Evolutionary conservation across 2,888 invertebrate genomes (phyloP).

Genomic region (Mesodorylaimus sp.): DNA sequence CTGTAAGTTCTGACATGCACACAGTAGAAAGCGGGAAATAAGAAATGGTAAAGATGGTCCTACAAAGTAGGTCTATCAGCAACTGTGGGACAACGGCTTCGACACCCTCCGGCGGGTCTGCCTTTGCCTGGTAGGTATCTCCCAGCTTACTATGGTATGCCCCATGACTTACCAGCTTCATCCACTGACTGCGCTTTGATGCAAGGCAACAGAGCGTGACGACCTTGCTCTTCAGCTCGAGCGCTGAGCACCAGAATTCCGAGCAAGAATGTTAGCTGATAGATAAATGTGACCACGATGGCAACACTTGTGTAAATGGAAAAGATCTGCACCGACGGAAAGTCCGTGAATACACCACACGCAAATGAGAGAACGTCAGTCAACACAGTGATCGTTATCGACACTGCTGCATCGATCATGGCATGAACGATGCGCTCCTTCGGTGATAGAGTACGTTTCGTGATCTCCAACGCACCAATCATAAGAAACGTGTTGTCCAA

Average conservation of each 20-base stretch:
- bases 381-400: slow-evolving; percentile 79
- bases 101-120: too few species aligned
- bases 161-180: slow-evolving; percentile 1
- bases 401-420: slow-evolving; percentile 77
- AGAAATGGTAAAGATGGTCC: too few species aligned
- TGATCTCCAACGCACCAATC: slow-evolving; percentile 80
- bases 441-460: slow-evolving; percentile 44
- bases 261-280: slow-evolving; percentile 28
- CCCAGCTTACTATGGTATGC: too few species aligned
- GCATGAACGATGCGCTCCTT: slow-evolving; percentile 68
- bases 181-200: background rate
- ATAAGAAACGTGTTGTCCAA: slow-evolving; percentile 93
- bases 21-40: too few species aligned
- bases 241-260: slow-evolving; percentile 40
- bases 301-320: slow-evolving; percentile 57
- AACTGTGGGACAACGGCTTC: too few species aligned
- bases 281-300: slow-evolving; percentile 24
- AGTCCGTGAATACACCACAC: slow-evolving; percentile 73
- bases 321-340: slow-evolving; percentile 80
- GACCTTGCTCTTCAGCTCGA: slow-evolving; percentile 62
- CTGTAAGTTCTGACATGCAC: too few species aligned
- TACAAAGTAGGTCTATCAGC: too few species aligned
- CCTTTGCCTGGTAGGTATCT: too few species aligned
- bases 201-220: slow-evolving; percentile 50
- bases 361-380: slow-evolving; percentile 44